phyloP scores from a whole-genome alignment of 1,140 invertebrate genomes.

The Drosophila oshimai region DNA sequence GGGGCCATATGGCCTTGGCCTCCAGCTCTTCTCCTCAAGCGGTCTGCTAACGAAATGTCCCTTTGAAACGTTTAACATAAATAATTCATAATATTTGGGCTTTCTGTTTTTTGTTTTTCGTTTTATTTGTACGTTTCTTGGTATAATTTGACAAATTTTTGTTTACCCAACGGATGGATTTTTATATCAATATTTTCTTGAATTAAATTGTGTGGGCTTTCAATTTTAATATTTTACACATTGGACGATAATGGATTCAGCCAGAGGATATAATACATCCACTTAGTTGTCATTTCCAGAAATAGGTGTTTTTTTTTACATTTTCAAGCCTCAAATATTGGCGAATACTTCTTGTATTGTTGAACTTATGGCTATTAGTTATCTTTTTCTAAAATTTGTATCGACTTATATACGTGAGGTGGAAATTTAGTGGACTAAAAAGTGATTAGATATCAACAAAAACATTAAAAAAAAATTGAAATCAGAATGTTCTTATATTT shows the following conservation, averaged over 20 bases:
- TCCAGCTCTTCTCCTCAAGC: constrained; percentile 5
- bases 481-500: too few relatives aligned
- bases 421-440: too few relatives aligned
- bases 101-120: constrained; percentile 14
- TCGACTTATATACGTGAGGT: too few relatives aligned
- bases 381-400: too few relatives aligned
- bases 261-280: neutral
- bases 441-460: too few relatives aligned
- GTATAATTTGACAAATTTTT: constrained; percentile 45
- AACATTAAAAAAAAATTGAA: too few relatives aligned
- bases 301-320: neutral
- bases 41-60: constrained; percentile 56
- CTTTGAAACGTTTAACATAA: constrained; percentile 68
- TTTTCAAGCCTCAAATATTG: neutral
- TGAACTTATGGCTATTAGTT: too few relatives aligned
- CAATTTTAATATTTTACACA: neutral
- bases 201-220: constrained; percentile 18
- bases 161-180: constrained; percentile 12
- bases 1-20: neutral
- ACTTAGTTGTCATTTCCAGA: too few relatives aligned
- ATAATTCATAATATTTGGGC: constrained; percentile 64
- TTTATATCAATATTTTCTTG: constrained; percentile 7
- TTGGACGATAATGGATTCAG: constrained; percentile 13
- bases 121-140: neutral
- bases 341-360: too few relatives aligned